Base-by-base conservation (phyloP, 2,888 invertebrate species). In the Miltochrista miniata region DNA sequence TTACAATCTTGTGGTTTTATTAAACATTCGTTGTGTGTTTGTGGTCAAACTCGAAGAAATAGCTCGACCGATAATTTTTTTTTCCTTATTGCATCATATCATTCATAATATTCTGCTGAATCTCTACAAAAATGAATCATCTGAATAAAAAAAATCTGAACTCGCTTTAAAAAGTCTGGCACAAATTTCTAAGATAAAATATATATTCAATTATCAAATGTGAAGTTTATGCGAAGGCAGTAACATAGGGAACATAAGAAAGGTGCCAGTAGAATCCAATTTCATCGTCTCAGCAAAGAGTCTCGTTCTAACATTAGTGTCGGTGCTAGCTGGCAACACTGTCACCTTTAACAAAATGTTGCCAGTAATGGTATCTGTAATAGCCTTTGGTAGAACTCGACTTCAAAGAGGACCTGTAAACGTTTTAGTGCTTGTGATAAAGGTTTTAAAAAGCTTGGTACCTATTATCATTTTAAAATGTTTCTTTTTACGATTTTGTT, bases 391-490 rank as follows among this genome's bases (percentile, higher is more conserved):
- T 7, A 35, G 13, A 43, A 24, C 10, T 13, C 10, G 13, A 24
- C 9, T 13, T 43, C 43, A 37, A 35, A 49, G 12, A 10, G 31
- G 31, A 11, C 15, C 35, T 37, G 31, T 43, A 43, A 48, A 49
- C 38, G 35, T 47, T 47, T 36, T 36, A 47, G 11, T 47, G 12
- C 35, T 12, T 12, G 47, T 10, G 36, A 24, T 43, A 33, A 46
- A 46, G 18, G 24, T n/a, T n/a, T 38, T 18, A 45, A 31, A 39
- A 38, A 38, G 31, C 34, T 40, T 13, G 4, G 30, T 24, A 10
- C 13, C 18, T 24, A 24, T 24, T 46, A 12, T 46, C 39, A 34
- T 18, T 46, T 30, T 30, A 40, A 30, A 30, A 1, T 13, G 12
- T 2, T 10, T 13, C 29, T 4, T 36, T 36, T 36, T 14, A 2